Evolutionary conservation across 2,797 vertebrate genomes (phyloP).

Genomic region (Intellagama lesueurii): DNA sequence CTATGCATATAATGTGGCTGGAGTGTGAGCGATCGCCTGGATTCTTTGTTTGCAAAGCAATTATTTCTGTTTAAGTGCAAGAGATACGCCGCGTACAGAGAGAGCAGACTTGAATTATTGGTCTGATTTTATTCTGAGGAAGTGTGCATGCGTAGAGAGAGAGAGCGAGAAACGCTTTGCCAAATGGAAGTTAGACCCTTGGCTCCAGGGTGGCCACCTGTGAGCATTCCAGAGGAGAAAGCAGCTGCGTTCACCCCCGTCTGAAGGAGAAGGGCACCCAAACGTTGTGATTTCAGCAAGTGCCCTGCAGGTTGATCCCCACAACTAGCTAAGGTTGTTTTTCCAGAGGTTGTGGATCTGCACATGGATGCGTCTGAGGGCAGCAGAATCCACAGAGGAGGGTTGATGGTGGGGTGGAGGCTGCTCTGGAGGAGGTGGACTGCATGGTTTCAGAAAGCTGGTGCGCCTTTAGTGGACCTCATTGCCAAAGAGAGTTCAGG

Average conservation of each 20-base stretch:
- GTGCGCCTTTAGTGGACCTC: background rate
- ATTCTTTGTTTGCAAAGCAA: slow-evolving; percentile 15
- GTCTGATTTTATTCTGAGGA: background rate
- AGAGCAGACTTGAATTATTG: background rate
- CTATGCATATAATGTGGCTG: background rate
- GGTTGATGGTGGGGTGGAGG: no score
- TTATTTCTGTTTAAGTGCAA: slow-evolving; percentile 1
- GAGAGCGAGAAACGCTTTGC: slow-evolving; percentile 74
- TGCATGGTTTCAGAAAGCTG: no score
- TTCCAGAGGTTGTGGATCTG: background rate
- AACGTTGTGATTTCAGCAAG: background rate
- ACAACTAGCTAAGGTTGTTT: no score
- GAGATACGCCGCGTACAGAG: no score
- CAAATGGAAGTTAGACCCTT: slow-evolving; percentile 69
- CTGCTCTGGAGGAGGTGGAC: background rate
- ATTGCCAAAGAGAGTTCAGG: background rate
- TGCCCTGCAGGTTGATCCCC: fast-evolving
- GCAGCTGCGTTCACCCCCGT: slow-evolving; percentile 79
- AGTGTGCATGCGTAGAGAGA: slow-evolving; percentile 30
- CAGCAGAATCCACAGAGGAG: background rate
- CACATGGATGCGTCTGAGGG: background rate
- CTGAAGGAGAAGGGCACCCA: slow-evolving; percentile 57
- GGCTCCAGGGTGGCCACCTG: slow-evolving; percentile 60
- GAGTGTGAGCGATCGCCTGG: background rate
- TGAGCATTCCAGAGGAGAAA: slow-evolving; percentile 80